Evolutionary conservation across 2,888 invertebrate genomes (phyloP), one percentile per base, ranked within the genome.

Genomic region (Spilarctia lutea): DNA sequence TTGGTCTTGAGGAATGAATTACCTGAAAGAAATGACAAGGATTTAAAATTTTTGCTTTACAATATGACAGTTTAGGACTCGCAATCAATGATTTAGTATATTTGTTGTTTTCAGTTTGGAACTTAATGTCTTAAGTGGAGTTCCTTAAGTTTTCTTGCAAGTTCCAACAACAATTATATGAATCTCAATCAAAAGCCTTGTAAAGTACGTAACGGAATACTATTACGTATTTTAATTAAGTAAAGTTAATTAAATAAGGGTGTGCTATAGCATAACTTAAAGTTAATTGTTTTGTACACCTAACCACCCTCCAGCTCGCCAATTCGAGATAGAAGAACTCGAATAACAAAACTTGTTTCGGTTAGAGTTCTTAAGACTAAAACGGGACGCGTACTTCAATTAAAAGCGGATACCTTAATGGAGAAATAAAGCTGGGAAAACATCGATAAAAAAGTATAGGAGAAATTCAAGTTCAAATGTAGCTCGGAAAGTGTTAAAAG

Each of bases 1-100:
- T 18, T 13, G 35, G 35, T 27, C 27, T 63, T 65, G 65, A 65
- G 39, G 27, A 45, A 33, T 2, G 42, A 60, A 20, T 75, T 75
- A 75, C 75, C 75, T 75, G 75, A 52, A 75, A 75, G 71, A 71
- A 72, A 70, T 30, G 18, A 56, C n/a, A 63, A 30, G 27, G 2
- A 33, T 63, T 35, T 11, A n/a, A 45, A 39, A 24, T 56, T n/a
- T 27, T 18, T 11, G 10, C 30, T 35, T 65, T 10, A 35, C 45
- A 45, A 45, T 45, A 27, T 6, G 30, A 63, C 18, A 30, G 60
- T 2, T 27, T 16, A 16, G 52, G 7, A 24, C 8, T 8, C 52
- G 52, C 7, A 0, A 27, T 13, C 4, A 60, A 60, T 60, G 13
- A 60, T 56, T 8, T 52, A 8, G 1, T 4, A 48, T 48, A 48